phyloP scores from a whole-genome alignment of 30 jellyfish, hydroid and myxozoan genomes.

The Chrysaora quinquecirrha region DNA sequence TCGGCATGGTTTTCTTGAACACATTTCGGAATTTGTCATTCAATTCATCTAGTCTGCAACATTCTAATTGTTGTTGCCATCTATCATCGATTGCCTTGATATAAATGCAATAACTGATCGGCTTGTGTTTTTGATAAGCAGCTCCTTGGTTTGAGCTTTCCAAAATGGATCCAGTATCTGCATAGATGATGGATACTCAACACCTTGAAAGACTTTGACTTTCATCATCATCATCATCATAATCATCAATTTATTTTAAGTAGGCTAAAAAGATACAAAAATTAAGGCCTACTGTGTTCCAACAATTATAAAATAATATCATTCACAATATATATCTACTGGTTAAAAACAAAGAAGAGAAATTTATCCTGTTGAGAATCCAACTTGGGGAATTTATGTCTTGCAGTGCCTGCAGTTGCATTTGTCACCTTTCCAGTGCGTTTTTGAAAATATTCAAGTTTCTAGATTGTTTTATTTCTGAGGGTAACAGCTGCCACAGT shows the following conservation, averaged over 20 bases:
- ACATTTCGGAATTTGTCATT: too few species aligned
- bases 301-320: too few species aligned
- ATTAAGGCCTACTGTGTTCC: not conserved
- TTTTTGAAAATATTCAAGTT: conserved; percentile 1
- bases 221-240: conserved; percentile 32
- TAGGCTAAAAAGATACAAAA: not conserved
- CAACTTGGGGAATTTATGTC: conserved; percentile 7
- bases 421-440: conserved; percentile 18
- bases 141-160: too few species aligned
- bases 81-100: too few species aligned
- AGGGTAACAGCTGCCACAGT: conserved; percentile 21
- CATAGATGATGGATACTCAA: too few species aligned
- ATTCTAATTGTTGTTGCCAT: too few species aligned
- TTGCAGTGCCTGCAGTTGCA: conserved; percentile 37
- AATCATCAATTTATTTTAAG: not conserved
- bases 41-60: too few species aligned
- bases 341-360: not conserved
- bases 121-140: too few species aligned
- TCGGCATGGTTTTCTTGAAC: too few species aligned
- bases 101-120: too few species aligned
- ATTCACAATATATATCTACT: not conserved
- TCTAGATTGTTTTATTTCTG: conserved; percentile 8
- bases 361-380: conserved; percentile 4
- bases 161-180: too few species aligned
- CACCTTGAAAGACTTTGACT: too few species aligned